A percentile compares a stretch with the other conserved stretches of the same genome.
Conservation (phyloP, 2,797 vertebrate genomes). For the Microctenopoma lineatum region DNA sequence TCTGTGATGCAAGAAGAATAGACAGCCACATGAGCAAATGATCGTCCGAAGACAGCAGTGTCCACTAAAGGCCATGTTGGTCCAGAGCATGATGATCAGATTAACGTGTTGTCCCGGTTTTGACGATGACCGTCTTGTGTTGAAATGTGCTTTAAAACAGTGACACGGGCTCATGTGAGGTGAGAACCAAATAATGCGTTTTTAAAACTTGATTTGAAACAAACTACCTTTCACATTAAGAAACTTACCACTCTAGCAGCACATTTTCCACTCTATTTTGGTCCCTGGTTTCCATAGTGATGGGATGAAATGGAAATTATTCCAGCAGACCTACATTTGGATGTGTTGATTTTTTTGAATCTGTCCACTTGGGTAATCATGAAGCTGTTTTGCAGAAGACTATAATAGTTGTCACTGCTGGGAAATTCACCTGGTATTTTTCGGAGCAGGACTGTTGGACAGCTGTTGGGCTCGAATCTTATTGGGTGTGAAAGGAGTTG, state of each 20-base stretch:
- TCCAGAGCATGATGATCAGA: background rate
- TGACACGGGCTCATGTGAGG: background rate
- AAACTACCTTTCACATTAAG: conserved; percentile 35
- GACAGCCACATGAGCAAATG: background rate
- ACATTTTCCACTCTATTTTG: conserved; percentile 62
- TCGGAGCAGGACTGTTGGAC: conserved; percentile 23
- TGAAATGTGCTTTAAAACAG: background rate
- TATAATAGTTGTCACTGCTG: conserved; percentile 38
- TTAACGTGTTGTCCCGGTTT: background rate
- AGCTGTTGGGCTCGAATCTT: conserved; percentile 41
- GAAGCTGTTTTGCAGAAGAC: conserved; percentile 45
- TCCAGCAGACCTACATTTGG: conserved; percentile 65
- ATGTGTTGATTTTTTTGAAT: conserved; percentile 61
- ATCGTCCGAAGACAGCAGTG: background rate
- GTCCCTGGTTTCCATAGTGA: conserved; percentile 76
- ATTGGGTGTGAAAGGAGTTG: conserved; percentile 8
- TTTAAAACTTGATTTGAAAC: conserved; percentile 36
- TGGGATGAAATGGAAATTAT: conserved; percentile 64
- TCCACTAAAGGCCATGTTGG: background rate
- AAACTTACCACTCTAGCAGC: conserved; percentile 38
- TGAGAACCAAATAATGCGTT: conserved; percentile 4
- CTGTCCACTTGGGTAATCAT: conserved; percentile 63
- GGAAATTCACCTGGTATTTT: conserved; percentile 39
- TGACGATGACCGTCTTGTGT: background rate
- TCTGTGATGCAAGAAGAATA: background rate